Evolutionary conservation across 1,140 invertebrate species (phyloP).

Genomic region (Bombus waltoni): DNA sequence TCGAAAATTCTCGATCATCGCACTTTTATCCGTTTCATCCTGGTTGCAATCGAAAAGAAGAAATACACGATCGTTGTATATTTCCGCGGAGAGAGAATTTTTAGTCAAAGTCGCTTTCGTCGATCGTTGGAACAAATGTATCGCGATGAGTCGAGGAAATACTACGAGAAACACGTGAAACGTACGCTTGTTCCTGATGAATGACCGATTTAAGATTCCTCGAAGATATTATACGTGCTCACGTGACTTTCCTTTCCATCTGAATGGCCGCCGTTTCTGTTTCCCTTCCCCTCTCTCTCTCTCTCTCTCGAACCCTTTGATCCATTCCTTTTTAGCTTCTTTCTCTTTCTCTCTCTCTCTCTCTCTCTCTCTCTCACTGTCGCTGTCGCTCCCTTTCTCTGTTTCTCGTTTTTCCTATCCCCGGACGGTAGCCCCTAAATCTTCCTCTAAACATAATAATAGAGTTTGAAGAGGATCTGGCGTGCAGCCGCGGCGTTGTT

Average conservation of each 20-base stretch:
- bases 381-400: background rate
- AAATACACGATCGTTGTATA: too few species aligned
- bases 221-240: conserved; percentile 29
- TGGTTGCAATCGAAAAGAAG: background rate
- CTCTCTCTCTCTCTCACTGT: background rate
- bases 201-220: conserved; percentile 68
- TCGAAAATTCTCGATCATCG: background rate
- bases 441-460: conserved; percentile 53
- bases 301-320: background rate
- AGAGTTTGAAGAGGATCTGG: conserved; percentile 43
- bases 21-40: background rate
- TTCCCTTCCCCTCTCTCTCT: background rate
- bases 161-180: background rate
- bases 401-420: background rate
- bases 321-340: background rate
- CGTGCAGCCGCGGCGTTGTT: conserved; percentile 21
- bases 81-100: too few species aligned
- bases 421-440: conserved; percentile 36
- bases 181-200: conserved; percentile 56
- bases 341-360: too few species aligned
- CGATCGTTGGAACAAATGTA: background rate
- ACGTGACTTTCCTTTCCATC: conserved; percentile 54
- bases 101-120: too few species aligned
- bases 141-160: background rate
- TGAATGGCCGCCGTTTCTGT: conserved; percentile 37